A percentile compares a stretch with the other conserved stretches of the same genome.
These are phyloP conservation scores for Agrochola litura DNA, from an alignment of 2,888 invertebrate genomes.

Conservation along the genomic window DNA sequence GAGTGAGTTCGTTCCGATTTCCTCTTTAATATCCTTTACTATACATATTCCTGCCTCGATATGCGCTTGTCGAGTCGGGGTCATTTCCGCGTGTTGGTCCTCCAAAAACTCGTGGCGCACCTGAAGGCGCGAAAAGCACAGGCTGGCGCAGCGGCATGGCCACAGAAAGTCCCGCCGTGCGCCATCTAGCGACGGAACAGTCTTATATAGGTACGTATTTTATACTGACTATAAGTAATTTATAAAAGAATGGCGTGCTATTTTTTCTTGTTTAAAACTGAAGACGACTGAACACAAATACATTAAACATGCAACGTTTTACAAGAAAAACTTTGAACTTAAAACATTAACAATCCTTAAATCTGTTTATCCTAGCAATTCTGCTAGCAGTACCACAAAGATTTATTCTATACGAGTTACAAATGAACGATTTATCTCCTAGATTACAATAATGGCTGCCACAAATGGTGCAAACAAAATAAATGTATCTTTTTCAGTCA, in stretches of 20 bases:
- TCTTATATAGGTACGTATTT: background rate
- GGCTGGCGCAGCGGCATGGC: too few relatives aligned
- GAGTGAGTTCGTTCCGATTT: too few relatives aligned
- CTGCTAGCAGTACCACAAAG: slow-evolving; percentile 51
- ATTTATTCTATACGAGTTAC: slow-evolving; percentile 68
- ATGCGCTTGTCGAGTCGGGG: too few relatives aligned
- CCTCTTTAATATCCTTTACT: too few relatives aligned
- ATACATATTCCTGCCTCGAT: too few relatives aligned
- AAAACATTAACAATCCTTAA: slow-evolving; percentile 49
- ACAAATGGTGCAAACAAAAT: slow-evolving; percentile 69
- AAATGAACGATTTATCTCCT: slow-evolving; percentile 72
- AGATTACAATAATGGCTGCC: slow-evolving; percentile 71
- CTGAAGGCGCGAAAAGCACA: too few relatives aligned
- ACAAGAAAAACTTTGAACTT: slow-evolving; percentile 44
- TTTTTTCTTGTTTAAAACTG: background rate
- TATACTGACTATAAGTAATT: background rate
- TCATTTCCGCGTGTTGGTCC: too few relatives aligned
- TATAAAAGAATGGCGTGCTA: background rate
- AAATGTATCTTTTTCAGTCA: slow-evolving; percentile 59
- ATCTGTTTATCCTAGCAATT: slow-evolving; percentile 60
- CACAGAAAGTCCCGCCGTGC: too few relatives aligned
- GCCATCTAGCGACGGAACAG: too few relatives aligned
- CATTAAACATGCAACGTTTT: slow-evolving; percentile 32
- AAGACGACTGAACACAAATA: slow-evolving; percentile 8
- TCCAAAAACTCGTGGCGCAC: too few relatives aligned